These are phyloP conservation scores for Pristionchus entomophagus DNA, from an alignment of 2,888 invertebrate species.

Conservation along the genomic window DNA sequence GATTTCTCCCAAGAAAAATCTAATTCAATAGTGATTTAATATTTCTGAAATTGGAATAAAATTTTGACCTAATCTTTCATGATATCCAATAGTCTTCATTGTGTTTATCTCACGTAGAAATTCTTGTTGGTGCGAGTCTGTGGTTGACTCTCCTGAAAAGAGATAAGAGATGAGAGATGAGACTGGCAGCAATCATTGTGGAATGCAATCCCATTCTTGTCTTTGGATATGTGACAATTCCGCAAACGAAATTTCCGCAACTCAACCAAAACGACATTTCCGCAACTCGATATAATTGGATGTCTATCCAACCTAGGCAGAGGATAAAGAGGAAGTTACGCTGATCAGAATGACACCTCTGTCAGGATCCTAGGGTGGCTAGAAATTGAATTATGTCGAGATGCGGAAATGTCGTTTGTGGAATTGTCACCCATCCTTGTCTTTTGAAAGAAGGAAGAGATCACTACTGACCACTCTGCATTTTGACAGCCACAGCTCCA, in stretches of 20 bases:
- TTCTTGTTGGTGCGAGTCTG: not conserved
- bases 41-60: not conserved
- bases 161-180: not conserved
- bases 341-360: too few relatives aligned
- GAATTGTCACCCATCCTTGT: not conserved
- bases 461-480: not conserved
- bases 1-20: too few relatives aligned
- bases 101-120: not conserved
- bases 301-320: too few relatives aligned
- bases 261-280: too few relatives aligned
- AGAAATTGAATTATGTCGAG: too few relatives aligned
- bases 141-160: not conserved
- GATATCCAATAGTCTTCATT: constrained; percentile 14
- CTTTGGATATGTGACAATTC: not conserved
- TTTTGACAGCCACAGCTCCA: not conserved
- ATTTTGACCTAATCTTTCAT: constrained; percentile 17
- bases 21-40: not conserved
- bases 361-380: too few relatives aligned
- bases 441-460: not conserved
- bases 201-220: not conserved
- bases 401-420: too few relatives aligned
- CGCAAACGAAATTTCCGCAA: too few relatives aligned
- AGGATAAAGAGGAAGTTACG: too few relatives aligned
- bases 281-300: too few relatives aligned
- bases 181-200: too few relatives aligned